A percentile compares a stretch with the other conserved stretches of the same genome.
Conservation (phyloP, 2,113 vertebrate species). For the Macrotis lagotis region DNA sequence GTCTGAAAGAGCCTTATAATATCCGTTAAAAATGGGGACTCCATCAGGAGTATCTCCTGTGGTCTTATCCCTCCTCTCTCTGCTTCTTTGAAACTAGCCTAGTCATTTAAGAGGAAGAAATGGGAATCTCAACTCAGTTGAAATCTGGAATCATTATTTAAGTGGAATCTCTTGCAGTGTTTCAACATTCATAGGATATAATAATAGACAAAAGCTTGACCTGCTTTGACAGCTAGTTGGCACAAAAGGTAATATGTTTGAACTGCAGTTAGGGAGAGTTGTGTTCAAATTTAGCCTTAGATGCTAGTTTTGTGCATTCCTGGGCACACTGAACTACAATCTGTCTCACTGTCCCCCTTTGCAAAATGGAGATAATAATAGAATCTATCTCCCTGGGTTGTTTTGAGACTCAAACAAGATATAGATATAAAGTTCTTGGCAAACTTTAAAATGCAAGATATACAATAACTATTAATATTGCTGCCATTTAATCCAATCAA, state of each 20-base stretch:
- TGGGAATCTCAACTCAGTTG: neutral
- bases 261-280: neutral
- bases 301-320: neutral
- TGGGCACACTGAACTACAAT: neutral
- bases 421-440: neutral
- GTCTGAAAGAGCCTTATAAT: neutral
- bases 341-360: neutral
- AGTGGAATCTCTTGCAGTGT: neutral
- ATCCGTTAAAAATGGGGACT: neutral
- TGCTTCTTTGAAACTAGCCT: neutral
- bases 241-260: neutral
- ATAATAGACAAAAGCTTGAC: neutral
- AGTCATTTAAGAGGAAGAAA: neutral
- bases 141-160: neutral
- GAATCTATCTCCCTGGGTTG: neutral
- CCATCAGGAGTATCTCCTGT: neutral
- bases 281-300: neutral
- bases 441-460: neutral
- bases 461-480: neutral
- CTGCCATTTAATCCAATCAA: neutral
- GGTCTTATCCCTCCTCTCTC: neutral
- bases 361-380: neutral
- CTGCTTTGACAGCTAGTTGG: neutral
- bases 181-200: neutral
- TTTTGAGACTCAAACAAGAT: neutral